Percentiles rank a stretch among this genome's conserved stretches.
Evolutionary conservation across 2,113 vertebrate species (phyloP).

Genomic region (Eurystomus gularis): DNA sequence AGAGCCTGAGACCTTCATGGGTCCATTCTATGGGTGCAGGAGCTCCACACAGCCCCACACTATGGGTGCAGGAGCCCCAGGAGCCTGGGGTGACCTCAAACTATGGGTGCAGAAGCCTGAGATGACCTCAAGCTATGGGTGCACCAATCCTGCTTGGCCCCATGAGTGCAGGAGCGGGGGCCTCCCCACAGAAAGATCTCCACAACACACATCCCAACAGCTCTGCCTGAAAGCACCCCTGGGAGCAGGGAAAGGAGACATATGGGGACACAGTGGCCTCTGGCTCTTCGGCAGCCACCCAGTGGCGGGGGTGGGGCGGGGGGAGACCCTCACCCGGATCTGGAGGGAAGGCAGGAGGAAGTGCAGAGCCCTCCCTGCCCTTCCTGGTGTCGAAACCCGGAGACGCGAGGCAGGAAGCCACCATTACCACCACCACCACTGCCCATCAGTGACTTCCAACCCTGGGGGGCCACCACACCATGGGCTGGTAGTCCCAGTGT

Average conservation of each 20-base stretch:
- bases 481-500: background rate
- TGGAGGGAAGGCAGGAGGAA: slow-evolving; percentile 22
- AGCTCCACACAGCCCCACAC: fast-evolving
- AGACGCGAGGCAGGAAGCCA: background rate
- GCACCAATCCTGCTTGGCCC: too few species aligned
- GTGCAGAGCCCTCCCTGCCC: background rate
- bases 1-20: background rate
- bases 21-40: background rate
- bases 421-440: fast-evolving
- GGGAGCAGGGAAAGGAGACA: background rate
- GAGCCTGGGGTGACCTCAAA: background rate
- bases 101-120: background rate
- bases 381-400: slow-evolving; percentile 28
- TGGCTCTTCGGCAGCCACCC: background rate
- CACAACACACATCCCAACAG: background rate
- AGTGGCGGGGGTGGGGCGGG: too few species aligned
- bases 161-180: background rate
- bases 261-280: background rate
- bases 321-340: background rate
- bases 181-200: background rate
- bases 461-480: background rate
- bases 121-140: background rate
- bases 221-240: background rate
- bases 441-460: background rate
- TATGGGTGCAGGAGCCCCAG: background rate